Evolutionary conservation across 2,113 vertebrate species (phyloP).

Genomic region (Oostethus manadensis): DNA sequence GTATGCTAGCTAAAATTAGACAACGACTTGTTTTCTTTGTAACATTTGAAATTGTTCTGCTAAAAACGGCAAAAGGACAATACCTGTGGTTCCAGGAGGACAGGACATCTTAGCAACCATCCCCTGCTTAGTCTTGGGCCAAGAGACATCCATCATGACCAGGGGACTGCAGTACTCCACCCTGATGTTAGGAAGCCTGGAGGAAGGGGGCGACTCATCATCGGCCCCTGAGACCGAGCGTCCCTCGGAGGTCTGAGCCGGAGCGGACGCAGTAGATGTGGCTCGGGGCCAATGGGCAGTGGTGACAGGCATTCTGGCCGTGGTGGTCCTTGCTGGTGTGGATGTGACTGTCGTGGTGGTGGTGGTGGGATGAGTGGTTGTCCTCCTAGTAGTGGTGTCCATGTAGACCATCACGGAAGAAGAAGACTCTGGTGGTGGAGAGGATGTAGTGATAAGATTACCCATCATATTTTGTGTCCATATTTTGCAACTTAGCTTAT

Average conservation of each 20-base stretch:
- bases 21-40: no score
- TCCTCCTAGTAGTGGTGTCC: constrained; percentile 72
- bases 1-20: no score
- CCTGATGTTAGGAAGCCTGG: constrained; percentile 79
- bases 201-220: constrained; percentile 71
- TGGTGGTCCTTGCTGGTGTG: constrained; percentile 57
- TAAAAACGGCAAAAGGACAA: neutral
- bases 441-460: neutral
- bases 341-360: constrained; percentile 51
- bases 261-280: constrained; percentile 67
- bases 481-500: no score
- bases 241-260: constrained; percentile 47
- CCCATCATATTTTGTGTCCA: no score
- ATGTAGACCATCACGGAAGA: constrained; percentile 78
- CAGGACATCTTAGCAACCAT: constrained; percentile 81
- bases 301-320: constrained; percentile 65
- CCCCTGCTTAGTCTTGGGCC: constrained; percentile 90
- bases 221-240: constrained; percentile 47
- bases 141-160: constrained; percentile 83
- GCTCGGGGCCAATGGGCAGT: constrained; percentile 69
- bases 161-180: constrained; percentile 82
- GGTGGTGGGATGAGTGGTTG: constrained; percentile 62
- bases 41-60: no score
- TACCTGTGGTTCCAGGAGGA: constrained; percentile 86
- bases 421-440: constrained; percentile 69